Conservation (phyloP, 1,140 invertebrate species). For the Polypedilum pembai region DNA sequence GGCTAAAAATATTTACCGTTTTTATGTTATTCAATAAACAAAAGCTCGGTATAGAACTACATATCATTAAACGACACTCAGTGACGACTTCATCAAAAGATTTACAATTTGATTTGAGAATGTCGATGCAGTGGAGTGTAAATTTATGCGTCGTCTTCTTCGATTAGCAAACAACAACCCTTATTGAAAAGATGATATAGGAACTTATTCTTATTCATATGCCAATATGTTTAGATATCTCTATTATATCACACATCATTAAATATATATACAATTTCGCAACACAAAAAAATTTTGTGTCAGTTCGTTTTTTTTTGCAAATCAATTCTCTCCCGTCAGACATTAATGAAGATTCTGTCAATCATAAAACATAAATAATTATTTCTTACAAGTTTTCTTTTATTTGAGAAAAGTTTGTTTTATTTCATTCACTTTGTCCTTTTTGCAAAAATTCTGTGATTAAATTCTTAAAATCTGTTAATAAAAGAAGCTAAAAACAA, state of each 20-base stretch:
- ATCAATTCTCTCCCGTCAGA: not conserved
- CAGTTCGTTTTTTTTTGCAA: not conserved
- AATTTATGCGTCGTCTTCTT: not conserved
- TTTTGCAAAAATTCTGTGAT: no score
- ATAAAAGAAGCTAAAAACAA: no score
- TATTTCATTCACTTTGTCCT: no score
- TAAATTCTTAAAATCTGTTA: no score
- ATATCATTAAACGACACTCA: not conserved
- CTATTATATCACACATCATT: constrained; percentile 3
- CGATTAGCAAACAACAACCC: not conserved
- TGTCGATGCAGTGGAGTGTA: constrained; percentile 2
- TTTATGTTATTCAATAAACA: not conserved
- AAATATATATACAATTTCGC: not conserved
- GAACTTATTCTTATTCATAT: not conserved
- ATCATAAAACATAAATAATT: not conserved
- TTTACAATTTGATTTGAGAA: constrained; percentile 19
- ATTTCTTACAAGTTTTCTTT: not conserved
- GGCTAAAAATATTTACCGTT: not conserved
- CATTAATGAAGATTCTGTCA: constrained; percentile 12
- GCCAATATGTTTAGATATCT: not conserved
- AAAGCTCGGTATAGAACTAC: not conserved
- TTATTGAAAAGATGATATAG: not conserved
- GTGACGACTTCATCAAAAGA: constrained; percentile 5
- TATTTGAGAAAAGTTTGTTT: no score
- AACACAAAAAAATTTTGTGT: not conserved